Evolutionary conservation across 2,113 vertebrate species (phyloP).

Genomic region (Melanostigma gelatinosum): DNA sequence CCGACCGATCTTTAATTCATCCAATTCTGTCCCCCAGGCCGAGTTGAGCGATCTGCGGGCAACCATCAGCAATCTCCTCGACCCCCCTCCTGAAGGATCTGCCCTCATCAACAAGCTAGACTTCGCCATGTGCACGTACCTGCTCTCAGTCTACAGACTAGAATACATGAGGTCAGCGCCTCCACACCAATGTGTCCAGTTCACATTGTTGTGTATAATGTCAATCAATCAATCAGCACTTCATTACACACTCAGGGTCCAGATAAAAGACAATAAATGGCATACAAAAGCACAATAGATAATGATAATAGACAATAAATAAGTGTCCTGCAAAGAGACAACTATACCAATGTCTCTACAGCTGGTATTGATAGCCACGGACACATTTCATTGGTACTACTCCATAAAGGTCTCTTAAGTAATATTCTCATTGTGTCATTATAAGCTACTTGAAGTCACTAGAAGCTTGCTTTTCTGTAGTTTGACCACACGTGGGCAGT

Average conservation of each 20-base stretch:
- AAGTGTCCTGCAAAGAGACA: neutral
- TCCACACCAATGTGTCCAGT: neutral
- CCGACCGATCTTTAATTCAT: neutral
- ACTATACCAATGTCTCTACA: no score
- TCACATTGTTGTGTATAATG: neutral
- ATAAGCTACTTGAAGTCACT: no score
- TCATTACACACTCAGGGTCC: neutral
- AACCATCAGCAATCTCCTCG: constrained; percentile 94
- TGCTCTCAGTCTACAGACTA: constrained; percentile 94
- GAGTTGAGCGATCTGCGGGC: constrained; percentile 91
- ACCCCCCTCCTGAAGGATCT: constrained; percentile 92
- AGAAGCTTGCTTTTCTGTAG: neutral
- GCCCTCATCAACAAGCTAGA: constrained; percentile 95
- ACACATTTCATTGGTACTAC: neutral
- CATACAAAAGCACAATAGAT: neutral
- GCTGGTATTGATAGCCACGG: neutral
- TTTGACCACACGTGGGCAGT: neutral
- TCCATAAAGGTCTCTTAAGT: neutral
- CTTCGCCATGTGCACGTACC: constrained; percentile 98
- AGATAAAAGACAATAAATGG: neutral
- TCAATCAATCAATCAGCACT: neutral
- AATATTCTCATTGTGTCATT: neutral
- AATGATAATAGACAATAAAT: neutral
- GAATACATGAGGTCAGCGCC: constrained; percentile 93
- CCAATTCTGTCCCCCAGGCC: constrained; percentile 80